Conservation (phyloP, 2,113 vertebrate species). For the Mugil cephalus region DNA sequence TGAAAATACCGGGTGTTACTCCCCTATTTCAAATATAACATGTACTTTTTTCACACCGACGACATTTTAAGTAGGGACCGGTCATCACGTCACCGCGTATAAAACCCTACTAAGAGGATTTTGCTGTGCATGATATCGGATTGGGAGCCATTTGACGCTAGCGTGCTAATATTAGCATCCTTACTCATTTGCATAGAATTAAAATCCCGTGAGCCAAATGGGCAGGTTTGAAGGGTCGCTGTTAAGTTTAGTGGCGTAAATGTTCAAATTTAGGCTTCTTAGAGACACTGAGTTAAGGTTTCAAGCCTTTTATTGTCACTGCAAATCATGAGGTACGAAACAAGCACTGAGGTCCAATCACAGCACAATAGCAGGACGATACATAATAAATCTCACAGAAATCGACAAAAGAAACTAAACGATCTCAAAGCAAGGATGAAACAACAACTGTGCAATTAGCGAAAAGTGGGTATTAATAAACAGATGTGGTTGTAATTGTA, state of each 20-base stretch:
- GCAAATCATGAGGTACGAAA: too few species aligned
- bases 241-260: neutral
- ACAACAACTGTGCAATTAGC: too few species aligned
- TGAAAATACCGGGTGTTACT: neutral
- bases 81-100: fast-evolving
- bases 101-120: fast-evolving
- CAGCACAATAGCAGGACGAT: too few species aligned
- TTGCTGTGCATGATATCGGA: neutral
- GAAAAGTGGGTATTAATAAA: too few species aligned
- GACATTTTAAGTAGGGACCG: fast-evolving
- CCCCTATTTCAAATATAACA: fast-evolving
- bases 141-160: conserved; percentile 60
- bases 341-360: too few species aligned
- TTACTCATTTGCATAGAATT: neutral
- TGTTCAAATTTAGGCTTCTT: neutral
- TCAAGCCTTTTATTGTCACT: too few species aligned
- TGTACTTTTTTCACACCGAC: fast-evolving
- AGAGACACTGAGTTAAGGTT: neutral
- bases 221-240: neutral
- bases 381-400: too few species aligned
- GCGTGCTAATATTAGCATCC: conserved; percentile 43
- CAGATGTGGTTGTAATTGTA: too few species aligned
- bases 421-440: too few species aligned
- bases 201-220: too few species aligned
- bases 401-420: too few species aligned